phyloP scores from a whole-genome alignment of 2,113 vertebrate species.

The Boleophthalmus pectinirostris region DNA sequence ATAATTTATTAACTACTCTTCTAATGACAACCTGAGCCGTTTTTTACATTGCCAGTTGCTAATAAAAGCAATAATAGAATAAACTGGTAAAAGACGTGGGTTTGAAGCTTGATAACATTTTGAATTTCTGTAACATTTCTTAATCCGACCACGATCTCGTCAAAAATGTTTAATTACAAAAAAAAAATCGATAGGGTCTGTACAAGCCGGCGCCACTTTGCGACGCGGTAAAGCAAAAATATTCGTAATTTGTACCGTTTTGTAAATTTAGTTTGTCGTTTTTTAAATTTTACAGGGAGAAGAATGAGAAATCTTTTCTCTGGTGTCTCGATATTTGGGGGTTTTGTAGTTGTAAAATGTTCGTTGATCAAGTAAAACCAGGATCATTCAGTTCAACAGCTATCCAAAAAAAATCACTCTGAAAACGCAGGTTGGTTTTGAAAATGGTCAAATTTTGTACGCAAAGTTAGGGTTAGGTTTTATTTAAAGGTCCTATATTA shows the following conservation, averaged over 20 bases:
- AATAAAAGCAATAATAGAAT: constrained; percentile 5
- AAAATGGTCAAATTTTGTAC: not conserved
- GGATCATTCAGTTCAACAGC: constrained; percentile 48
- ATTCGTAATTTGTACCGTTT: constrained; percentile 24
- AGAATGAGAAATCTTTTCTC: not conserved
- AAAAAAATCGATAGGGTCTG: constrained; percentile 53
- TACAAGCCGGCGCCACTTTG: constrained; percentile 45
- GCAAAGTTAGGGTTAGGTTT: no score
- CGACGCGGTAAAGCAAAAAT: constrained; percentile 7
- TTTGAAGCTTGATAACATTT: not conserved
- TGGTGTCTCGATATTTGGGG: not conserved
- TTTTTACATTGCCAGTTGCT: constrained; percentile 15
- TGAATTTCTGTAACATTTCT: not conserved
- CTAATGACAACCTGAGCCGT: constrained; percentile 26
- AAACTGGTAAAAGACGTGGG: constrained; percentile 10
- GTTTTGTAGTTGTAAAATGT: constrained; percentile 23
- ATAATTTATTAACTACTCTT: constrained; percentile 32
- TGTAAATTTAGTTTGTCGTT: not conserved
- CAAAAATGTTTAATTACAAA: constrained; percentile 53
- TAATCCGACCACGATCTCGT: constrained; percentile 28
- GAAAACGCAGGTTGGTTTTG: not conserved
- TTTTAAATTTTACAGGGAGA: constrained; percentile 11
- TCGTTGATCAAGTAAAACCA: constrained; percentile 65
- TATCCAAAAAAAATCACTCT: not conserved
- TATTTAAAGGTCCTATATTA: no score